Evolutionary conservation across 2,888 invertebrate genomes (phyloP), one percentile per base, ranked within the genome.

Genomic region (Diachrysia chrysitis): DNA sequence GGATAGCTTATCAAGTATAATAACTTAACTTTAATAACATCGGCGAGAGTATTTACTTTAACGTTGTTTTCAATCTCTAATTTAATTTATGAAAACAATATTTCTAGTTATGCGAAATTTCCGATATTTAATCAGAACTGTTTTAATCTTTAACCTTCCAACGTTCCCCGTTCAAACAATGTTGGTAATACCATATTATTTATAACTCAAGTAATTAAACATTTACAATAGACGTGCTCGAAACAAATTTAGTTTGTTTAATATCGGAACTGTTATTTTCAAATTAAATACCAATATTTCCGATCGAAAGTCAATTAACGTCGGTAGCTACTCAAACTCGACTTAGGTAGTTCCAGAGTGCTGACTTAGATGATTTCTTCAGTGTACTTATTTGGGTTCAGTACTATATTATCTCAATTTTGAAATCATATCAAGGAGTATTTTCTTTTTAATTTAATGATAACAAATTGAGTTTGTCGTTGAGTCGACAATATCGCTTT

Each of bases 271-370:
- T 72, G 37, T 69, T 59, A 78, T 62, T 69, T 71, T 56, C 48
- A 57, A 66, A 58, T 70, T 42, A 37, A 71, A 63, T 58, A 51
- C 59, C 69, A 61, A 67, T 81, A 74, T 74, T 76, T 76, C 67
- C 62, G 59, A 71, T 78, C 60, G 60, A 79, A 81, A 83, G 77
- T 73, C 79, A 81, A 81, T 79, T 83, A 63, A 81, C 70, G 68
- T 83, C 71, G n/a, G 63, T 25, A 58, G 71, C 66, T 66, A 73
- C n/a, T n/a, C 60, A 66, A 67, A 54, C 66, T 60, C 29, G 56
- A 71, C 55, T 71, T 63, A 63, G 69, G 67, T 68, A 68, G 60
- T 76, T 75, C 67, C 73, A 74, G 72, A 81, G 74, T 64, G 70
- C 59, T 68, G 66, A 59, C 60, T 72, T 78, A 66, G 71, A 81